Percentiles rank a stretch among this genome's conserved stretches.
Evolutionary conservation across 2,888 invertebrate species (phyloP).

Genomic region (Pseudococcus longispinus): DNA sequence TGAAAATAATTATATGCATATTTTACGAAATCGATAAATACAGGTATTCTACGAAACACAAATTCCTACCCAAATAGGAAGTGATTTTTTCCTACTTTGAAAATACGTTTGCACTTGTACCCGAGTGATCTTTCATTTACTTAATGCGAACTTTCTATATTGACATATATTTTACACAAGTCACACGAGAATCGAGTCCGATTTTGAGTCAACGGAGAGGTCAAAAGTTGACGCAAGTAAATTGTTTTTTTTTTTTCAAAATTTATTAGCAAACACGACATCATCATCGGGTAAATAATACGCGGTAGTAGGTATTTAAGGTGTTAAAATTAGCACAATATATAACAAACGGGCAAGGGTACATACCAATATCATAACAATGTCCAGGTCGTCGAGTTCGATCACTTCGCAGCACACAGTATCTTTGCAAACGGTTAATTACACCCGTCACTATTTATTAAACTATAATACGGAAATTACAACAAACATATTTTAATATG

Average conservation of each 20-base stretch:
- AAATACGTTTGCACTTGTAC: background rate
- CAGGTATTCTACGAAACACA: background rate
- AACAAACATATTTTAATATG: conserved; percentile 28
- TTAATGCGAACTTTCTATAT: background rate
- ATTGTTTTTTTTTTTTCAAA: background rate
- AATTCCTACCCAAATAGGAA: background rate
- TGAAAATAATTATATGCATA: background rate
- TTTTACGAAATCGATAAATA: background rate
- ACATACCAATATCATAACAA: conserved; percentile 1
- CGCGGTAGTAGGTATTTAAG: background rate
- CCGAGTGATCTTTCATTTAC: background rate
- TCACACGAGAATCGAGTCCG: background rate
- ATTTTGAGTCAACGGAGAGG: background rate
- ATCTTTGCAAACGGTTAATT: conserved; percentile 20
- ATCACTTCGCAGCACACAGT: background rate
- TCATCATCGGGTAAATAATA: background rate
- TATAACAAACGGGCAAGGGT: background rate
- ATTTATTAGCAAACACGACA: background rate
- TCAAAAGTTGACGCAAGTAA: background rate
- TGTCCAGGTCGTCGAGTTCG: background rate
- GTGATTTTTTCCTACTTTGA: background rate
- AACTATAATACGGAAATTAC: conserved; percentile 34
- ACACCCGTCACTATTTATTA: conserved; percentile 21
- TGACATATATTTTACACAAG: background rate
- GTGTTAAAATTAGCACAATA: background rate